Conservation (phyloP, 2,888 invertebrate species). For the Amiota communis region DNA sequence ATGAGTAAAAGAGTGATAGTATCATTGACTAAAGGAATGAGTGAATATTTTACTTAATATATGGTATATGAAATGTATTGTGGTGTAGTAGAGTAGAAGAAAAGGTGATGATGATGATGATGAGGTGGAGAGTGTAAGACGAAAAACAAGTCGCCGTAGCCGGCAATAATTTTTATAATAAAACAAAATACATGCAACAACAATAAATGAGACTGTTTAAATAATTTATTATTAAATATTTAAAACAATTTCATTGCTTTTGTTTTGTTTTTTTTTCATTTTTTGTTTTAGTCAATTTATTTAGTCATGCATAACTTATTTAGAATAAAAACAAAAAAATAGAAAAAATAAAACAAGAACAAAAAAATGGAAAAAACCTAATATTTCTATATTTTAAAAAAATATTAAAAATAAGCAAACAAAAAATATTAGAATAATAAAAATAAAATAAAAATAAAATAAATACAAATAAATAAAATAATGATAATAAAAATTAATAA, state of each 20-base stretch:
- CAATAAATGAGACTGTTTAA: constrained; percentile 48
- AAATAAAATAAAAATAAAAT: background rate
- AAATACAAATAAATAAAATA: background rate
- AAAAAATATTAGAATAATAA: constrained; percentile 4
- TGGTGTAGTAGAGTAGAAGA: too few species aligned
- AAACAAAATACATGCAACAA: too few species aligned
- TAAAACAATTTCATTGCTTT: background rate
- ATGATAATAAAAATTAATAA: constrained; percentile 17
- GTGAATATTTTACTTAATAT: too few species aligned
- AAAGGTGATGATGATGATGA: too few species aligned
- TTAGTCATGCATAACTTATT: constrained; percentile 30
- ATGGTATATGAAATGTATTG: too few species aligned
- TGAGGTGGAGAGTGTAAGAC: background rate
- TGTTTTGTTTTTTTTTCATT: constrained; percentile 27
- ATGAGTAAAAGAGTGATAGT: too few species aligned
- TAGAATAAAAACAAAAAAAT: background rate
- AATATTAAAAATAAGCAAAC: background rate
- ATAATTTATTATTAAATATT: constrained; percentile 52
- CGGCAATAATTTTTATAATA: constrained; percentile 20
- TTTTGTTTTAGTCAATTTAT: constrained; percentile 25
- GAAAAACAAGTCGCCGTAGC: background rate
- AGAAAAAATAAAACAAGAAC: background rate
- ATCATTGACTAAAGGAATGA: too few species aligned
- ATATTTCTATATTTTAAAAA: too few species aligned
- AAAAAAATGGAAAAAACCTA: background rate